Percentiles rank a stretch among this genome's conserved stretches.
These are phyloP conservation scores for Temnothorax longispinosus DNA, from an alignment of 1,140 invertebrate species.

Conservation along the genomic window DNA sequence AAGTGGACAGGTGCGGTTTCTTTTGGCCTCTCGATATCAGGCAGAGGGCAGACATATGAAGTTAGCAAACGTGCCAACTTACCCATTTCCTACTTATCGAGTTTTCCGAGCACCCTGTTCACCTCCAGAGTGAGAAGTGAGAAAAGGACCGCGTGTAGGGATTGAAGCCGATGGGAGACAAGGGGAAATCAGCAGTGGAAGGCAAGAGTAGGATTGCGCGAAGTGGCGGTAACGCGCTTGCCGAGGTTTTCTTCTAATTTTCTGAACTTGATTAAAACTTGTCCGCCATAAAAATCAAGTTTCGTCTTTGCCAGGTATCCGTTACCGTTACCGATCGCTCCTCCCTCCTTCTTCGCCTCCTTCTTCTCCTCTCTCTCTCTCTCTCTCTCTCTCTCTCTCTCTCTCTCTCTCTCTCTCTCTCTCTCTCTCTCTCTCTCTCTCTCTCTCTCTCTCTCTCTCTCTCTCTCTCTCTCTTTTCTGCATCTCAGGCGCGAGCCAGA, in stretches of 20 bases:
- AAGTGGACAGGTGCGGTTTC: conserved; percentile 41
- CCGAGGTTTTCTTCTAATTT: conserved; percentile 80
- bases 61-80: conserved; percentile 79
- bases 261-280: conserved; percentile 83
- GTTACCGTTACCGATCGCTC: conserved; percentile 64
- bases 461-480: conserved; percentile 13
- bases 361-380: background rate
- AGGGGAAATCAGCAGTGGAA: background rate
- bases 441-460: background rate
- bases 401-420: background rate
- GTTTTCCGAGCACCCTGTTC: conserved; percentile 66
- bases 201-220: conserved; percentile 29
- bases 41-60: conserved; percentile 73
- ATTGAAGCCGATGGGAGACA: background rate
- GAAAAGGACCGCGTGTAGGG: conserved; percentile 28
- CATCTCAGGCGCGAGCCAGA: conserved; percentile 14
- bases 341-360: background rate
- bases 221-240: conserved; percentile 49
- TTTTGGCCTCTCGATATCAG: conserved; percentile 70
- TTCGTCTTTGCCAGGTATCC: conserved; percentile 69
- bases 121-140: background rate
- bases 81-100: conserved; percentile 80
- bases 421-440: background rate
- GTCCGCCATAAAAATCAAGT: conserved; percentile 80
- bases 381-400: background rate